Evolutionary conservation across 2,888 invertebrate species (phyloP).

Genomic region (Pseudoips prasinana): DNA sequence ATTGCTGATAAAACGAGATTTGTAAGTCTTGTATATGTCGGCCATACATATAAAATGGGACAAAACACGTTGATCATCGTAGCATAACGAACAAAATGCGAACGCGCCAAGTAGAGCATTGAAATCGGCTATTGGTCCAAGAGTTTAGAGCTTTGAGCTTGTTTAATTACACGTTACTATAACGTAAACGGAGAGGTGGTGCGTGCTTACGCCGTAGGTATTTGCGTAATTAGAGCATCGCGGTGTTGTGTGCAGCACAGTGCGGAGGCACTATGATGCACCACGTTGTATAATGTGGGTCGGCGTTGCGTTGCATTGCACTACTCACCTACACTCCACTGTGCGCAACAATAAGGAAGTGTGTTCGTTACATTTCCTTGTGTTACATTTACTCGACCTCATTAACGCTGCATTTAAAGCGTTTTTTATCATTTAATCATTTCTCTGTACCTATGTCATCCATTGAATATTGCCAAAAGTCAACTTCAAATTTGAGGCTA

Average conservation of each 20-base stretch:
- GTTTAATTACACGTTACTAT: constrained; percentile 39
- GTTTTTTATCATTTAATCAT: constrained; percentile 11
- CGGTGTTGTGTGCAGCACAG: constrained; percentile 44
- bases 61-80: constrained; percentile 17
- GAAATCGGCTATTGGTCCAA: constrained; percentile 55
- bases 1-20: background rate
- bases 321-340: constrained; percentile 58
- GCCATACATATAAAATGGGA: constrained; percentile 22
- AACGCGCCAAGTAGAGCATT: constrained; percentile 56
- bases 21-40: constrained; percentile 5
- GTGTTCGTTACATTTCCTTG: constrained; percentile 60
- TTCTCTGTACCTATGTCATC: too few species aligned
- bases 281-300: constrained; percentile 54
- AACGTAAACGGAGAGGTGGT: constrained; percentile 40
- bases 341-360: constrained; percentile 70
- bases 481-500: too few species aligned
- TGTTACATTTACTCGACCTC: constrained; percentile 66
- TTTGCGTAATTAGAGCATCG: constrained; percentile 67
- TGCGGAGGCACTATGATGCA: constrained; percentile 35
- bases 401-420: constrained; percentile 32
- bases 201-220: constrained; percentile 44
- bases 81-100: constrained; percentile 41
- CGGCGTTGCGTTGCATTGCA: constrained; percentile 50
- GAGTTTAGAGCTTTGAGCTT: constrained; percentile 32
- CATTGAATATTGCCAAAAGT: too few species aligned